A percentile compares a stretch with the other conserved stretches of the same genome.
These are phyloP conservation scores for Drosophila rhopaloa DNA, from an alignment of 1,140 invertebrate species.

Conservation along the genomic window DNA sequence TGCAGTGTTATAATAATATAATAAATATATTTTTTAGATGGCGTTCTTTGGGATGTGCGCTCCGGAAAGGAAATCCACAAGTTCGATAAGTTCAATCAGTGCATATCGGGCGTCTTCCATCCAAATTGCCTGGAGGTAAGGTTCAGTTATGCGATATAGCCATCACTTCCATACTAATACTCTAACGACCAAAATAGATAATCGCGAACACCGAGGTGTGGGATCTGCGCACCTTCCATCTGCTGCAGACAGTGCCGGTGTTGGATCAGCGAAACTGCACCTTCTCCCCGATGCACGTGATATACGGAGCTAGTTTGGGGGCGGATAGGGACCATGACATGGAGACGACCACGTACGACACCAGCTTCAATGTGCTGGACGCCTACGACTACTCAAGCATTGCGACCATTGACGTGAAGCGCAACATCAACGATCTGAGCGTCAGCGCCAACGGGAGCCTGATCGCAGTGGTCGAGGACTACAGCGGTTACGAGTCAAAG, in stretches of 20 bases:
- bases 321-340: constrained; percentile 85
- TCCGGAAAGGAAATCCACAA: constrained; percentile 96
- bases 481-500: constrained; percentile 89
- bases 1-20: background rate
- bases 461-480: constrained; percentile 93
- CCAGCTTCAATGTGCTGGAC: constrained; percentile 97
- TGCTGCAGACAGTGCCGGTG: constrained; percentile 96
- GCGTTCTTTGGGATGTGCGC: constrained; percentile 97
- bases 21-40: constrained; percentile 87
- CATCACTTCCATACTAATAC: background rate
- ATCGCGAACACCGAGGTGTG: constrained; percentile 96
- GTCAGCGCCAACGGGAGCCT: constrained; percentile 91
- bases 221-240: constrained; percentile 97
- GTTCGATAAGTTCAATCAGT: constrained; percentile 98
- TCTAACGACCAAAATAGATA: constrained; percentile 82
- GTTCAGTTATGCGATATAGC: too few relatives aligned
- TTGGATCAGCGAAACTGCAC: constrained; percentile 94
- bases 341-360: constrained; percentile 84
- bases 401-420: constrained; percentile 95
- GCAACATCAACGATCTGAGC: constrained; percentile 91
- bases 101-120: constrained; percentile 98
- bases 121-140: constrained; percentile 96
- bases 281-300: constrained; percentile 88
- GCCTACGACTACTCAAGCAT: constrained; percentile 97
- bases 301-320: constrained; percentile 86